Base-by-base conservation (phyloP, 2,888 invertebrate species). In the Sphinx pinastri region DNA sequence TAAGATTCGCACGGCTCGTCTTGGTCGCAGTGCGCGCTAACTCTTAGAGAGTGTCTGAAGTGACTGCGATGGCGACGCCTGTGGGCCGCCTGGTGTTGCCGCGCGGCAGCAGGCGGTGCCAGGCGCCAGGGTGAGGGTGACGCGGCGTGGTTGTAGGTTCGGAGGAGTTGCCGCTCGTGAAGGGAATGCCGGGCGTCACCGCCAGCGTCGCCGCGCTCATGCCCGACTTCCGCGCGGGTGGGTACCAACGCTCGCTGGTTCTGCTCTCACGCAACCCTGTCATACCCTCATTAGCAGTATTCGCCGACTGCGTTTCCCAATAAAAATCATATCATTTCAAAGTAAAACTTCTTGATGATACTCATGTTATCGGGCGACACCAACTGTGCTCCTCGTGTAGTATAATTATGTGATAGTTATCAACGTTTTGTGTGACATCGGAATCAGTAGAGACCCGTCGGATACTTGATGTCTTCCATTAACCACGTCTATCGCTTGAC, bases 211-310 rank as follows among this genome's bases (percentile, higher is more conserved):
- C 95, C 89, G 95, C 96, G 89, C 95, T 96, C 88, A 95, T 96
- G 87, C 95, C 96, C 78, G 95, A 96, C 85, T 95, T 95, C 87
- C 96, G 95, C 86, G 95, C 96, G 96, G 97, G 97, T 97, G 93
- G 92, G 95, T 92, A 85, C 68, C 31, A 25, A 70, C 57, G 6
- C 19, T 4, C 13, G 14, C 38, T 11, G 16, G 10, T 55, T 55
- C 31, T 31, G 59, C 68, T 55, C 70, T 60, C 52, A 49, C 47
- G 19, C 47, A 47, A 25, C 47, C 49, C 12, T 14, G 5, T 13
- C 13, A 19, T 49, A 19, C 13, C 49, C 47, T 63, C 60, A 47
- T 47, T 59, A 19, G 16, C 19, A 13, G 11, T 13, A 13, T 12
- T 6, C 19, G 16, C 16, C 1, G 51, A 47, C 16, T 16, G 5